These are phyloP conservation scores for Drepana falcataria DNA, from an alignment of 2,888 invertebrate genomes.

Conservation along the genomic window DNA sequence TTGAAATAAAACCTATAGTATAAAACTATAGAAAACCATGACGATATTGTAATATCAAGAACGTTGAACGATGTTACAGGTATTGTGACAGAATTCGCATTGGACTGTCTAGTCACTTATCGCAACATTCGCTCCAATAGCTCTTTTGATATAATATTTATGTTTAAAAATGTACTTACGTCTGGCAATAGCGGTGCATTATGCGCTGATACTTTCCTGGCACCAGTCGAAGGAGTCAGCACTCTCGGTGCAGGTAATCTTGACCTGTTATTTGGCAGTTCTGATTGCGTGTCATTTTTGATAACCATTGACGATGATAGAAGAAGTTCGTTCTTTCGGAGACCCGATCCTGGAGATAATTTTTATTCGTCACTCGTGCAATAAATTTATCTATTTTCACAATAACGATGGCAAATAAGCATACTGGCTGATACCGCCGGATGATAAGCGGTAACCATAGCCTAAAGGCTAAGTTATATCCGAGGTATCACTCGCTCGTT, in stretches of 20 bases:
- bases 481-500: too few relatives aligned
- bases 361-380: background rate
- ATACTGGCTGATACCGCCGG: too few relatives aligned
- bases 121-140: background rate
- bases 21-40: too few relatives aligned
- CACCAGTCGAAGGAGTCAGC: constrained; percentile 45
- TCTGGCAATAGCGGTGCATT: constrained; percentile 61
- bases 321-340: constrained; percentile 79
- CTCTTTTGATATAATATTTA: background rate
- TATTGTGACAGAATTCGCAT: too few relatives aligned
- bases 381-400: background rate
- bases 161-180: constrained; percentile 34
- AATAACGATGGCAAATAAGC: too few relatives aligned
- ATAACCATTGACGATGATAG: constrained; percentile 82
- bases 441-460: too few relatives aligned
- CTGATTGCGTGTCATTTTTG: constrained; percentile 88
- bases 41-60: too few relatives aligned
- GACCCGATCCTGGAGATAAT: constrained; percentile 47
- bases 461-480: too few relatives aligned
- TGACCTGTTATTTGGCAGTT: constrained; percentile 79
- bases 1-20: too few relatives aligned
- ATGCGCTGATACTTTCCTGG: constrained; percentile 56
- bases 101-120: background rate
- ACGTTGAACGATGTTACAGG: too few relatives aligned
- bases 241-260: constrained; percentile 55